Evolutionary conservation across 2,888 invertebrate genomes (phyloP), one percentile per base, ranked within the genome.

Genomic region (Volucella zonaria): DNA sequence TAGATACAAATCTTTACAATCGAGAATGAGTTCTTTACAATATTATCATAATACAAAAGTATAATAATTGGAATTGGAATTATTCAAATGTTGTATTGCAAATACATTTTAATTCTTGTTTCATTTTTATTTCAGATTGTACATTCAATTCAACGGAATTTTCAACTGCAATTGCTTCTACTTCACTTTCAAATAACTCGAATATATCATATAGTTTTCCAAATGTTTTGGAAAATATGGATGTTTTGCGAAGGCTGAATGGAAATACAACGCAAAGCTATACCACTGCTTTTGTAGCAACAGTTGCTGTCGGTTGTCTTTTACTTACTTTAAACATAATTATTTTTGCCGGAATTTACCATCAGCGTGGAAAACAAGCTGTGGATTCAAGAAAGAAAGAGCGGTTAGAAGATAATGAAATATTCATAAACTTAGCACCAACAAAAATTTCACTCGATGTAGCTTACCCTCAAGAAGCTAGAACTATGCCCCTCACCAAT

Each of bases 321-420:
- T 93, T 97, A 8, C 93, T 97, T 9, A 93, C 97, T 40, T 93
- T 97, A 38, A 97, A 97, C 89, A 95, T 97, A 11, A 93, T 97
- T 31, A 97, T 97, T 87, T 97, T 97, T 89, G 97, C 97, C 56
- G 97, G 97, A 1, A 97, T 97, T 83, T 97, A 96, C 89, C 96
- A 96, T 89, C 96, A 97, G 90, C 93, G 96, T 1, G 96, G 96
- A 88, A 89, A 93, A 88, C 90, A 93, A 66, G 93, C 94, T 86
- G 93, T 93, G 62, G 94, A 95, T 83, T 94, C 95, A 68, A 95
- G 95, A 89, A 95, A 95, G 76, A 96, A 96, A 89, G 96, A 96
- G 88, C 96, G 96, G 88, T 91, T 96, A 15, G 94, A 95, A 80
- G 91, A 91, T 38, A 87, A 86, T 42, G 88, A 90, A 58, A 62